Evolutionary conservation across 1,140 invertebrate species (phyloP), one percentile per base, ranked within the genome.

Genomic region (Drosophila bocqueti): DNA sequence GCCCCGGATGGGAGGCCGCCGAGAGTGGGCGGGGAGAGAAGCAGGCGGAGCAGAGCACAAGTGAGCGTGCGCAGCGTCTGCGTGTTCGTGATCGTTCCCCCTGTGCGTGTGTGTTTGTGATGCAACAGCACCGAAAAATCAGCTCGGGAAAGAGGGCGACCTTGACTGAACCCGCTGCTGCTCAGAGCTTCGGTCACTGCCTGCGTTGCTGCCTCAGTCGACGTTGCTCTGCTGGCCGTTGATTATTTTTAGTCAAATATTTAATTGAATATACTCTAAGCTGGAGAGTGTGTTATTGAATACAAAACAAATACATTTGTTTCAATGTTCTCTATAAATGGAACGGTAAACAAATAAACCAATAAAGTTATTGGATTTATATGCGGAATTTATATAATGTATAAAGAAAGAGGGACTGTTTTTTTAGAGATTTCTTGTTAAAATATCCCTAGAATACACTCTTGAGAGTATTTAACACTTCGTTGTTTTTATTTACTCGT

Each of bases 141-240:
- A 61, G 67, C 68, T 78, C 63, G 54, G 57, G 52, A 90, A 90
- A 90, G 79, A 79, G 78, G 79, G 58, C 85, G 85, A 90, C 85
- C 85, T 90, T 90, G 85, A 90, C 85, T 74, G 73, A 79, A 90
- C 81, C 68, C 74, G 71, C 79, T 57, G 59, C 46, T 55, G 29
- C 31, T 34, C 34, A n/a, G n/a, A 50, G 59, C 43, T 38, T 13
- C 52, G 52, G 52, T 55, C 58, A 29, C 55, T 59, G 54, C 49
- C 47, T 52, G 59, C 57, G 76, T 57, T 60, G 75, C 45, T 64
- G 73, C 43, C 34, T 54, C 45, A 40, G 50, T 38, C 65, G 64
- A 61, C 76, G 63, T 69, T 52, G 72, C 38, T 76, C 66, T 68
- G 57, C 49, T 24, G 31, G 38, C 67, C 49, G 69, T 36, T 61